Conservation (phyloP, 2,797 vertebrate species). For the Ceyx erithaca region DNA sequence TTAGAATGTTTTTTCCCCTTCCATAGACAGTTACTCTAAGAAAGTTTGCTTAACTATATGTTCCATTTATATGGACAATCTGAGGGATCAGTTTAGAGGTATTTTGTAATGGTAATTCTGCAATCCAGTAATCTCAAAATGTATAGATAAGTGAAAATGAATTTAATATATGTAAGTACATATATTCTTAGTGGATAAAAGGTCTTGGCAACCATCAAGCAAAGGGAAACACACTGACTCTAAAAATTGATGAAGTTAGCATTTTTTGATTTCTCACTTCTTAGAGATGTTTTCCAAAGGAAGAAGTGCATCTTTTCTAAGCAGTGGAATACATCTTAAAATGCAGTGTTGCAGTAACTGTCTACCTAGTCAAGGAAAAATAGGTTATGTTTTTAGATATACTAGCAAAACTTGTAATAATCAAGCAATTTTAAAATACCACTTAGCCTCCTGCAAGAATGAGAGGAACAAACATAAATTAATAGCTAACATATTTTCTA, state of each 20-base stretch:
- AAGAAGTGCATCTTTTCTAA: background rate
- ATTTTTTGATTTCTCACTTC: background rate
- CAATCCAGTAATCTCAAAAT: rapidly evolving
- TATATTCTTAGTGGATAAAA: background rate
- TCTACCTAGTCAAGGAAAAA: background rate
- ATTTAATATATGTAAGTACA: background rate
- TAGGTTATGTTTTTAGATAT: background rate
- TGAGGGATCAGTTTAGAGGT: background rate
- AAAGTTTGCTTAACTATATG: background rate
- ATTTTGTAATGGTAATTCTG: background rate
- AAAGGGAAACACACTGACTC: background rate
- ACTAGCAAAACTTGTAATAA: background rate
- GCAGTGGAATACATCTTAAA: background rate
- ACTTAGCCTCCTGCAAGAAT: background rate
- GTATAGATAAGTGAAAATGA: background rate
- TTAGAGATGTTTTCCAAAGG: background rate
- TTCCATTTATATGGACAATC: background rate
- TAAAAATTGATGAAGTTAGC: background rate
- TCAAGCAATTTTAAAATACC: background rate
- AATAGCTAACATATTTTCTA: background rate
- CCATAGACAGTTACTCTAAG: background rate
- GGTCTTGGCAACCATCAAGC: background rate
- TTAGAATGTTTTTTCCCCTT: background rate
- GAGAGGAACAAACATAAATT: background rate
- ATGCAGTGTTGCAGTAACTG: background rate